Evolutionary conservation across 2,113 vertebrate genomes (phyloP), one percentile per base, ranked within the genome.

Genomic region (Caranx melampygus): DNA sequence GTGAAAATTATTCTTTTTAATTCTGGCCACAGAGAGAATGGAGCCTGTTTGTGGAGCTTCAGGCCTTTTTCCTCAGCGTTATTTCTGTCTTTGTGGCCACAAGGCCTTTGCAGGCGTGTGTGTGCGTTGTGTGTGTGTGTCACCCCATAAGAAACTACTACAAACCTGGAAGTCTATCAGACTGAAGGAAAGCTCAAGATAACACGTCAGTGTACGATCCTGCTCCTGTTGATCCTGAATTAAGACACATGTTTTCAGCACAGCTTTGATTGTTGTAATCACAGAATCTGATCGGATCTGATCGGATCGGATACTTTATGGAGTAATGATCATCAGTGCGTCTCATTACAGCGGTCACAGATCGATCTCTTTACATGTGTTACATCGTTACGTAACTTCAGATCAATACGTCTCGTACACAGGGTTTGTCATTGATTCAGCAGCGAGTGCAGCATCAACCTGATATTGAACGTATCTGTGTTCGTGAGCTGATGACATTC

Each of bases 391-490:
- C 35, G 40, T 44, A 72, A 20, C 26, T 72, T 10, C 54, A 14
- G 13, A 59, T 44, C 69, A 71, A 71, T 71, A 31, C 2, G 15
- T n/a, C 14, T 45, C 34, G 12, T 44, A 2, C n/a, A 33, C 68
- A 15, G n/a, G 21, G 21, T 71, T 58, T 71, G 20, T 18, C 35
- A 71, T 58, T 58, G 68, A 71, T 71, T 71, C 26, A 44, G 47
- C 37, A 55, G 21, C 35, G 42, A 71, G 18, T 44, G 37, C 35
- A 13, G 45, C 35, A 47, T 72, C 55, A 59, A 33, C 45, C 5
- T 33, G 5, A 71, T 54, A 69, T 26, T 69, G 49, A 69, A 1
- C 26, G 34, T 31, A 59, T 58, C 6, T 71, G 54, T 59, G 20
- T 58, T 20, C 45, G 52, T 45, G 9, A 71, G 51, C 13, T 44